phyloP scores from a whole-genome alignment of 2,888 invertebrate genomes.

The Leucophora obtusa region DNA sequence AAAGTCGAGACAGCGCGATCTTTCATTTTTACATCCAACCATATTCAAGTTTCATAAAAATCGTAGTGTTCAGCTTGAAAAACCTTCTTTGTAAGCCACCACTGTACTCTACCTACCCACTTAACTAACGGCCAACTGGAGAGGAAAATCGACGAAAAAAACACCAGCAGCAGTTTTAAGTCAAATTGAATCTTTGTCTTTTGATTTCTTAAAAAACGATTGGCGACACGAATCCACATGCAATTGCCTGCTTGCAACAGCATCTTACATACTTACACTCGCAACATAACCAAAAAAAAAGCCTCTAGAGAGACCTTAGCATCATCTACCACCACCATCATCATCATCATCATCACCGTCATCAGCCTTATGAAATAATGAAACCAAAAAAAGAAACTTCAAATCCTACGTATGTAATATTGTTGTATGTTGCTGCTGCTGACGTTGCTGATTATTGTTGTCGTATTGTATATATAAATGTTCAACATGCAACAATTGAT shows the following conservation, averaged over 20 bases:
- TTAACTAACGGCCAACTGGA: slow-evolving; percentile 57
- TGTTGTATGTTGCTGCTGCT: slow-evolving; percentile 10
- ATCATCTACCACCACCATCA: background rate
- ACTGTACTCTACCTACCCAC: slow-evolving; percentile 37
- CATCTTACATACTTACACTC: background rate
- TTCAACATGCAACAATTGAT: slow-evolving; percentile 75
- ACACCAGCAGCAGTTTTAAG: slow-evolving; percentile 64
- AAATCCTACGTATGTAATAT: slow-evolving; percentile 39
- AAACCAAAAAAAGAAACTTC: slow-evolving; percentile 1
- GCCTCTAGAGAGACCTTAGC: slow-evolving; percentile 51
- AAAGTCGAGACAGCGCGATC: too few species aligned
- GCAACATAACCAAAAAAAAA: background rate
- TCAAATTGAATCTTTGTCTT: slow-evolving; percentile 64
- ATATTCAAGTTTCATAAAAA: too few species aligned
- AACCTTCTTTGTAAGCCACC: too few species aligned
- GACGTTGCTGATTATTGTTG: slow-evolving; percentile 38
- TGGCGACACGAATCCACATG: slow-evolving; percentile 67
- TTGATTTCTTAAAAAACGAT: slow-evolving; percentile 63
- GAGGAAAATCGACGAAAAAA: slow-evolving; percentile 26
- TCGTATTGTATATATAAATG: slow-evolving; percentile 33
- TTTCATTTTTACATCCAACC: too few species aligned
- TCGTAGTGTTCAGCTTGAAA: too few species aligned
- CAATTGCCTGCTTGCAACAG: slow-evolving; percentile 43
- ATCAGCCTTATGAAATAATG: slow-evolving; percentile 9
- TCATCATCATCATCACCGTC: background rate